phyloP scores from a whole-genome alignment of 2,888 invertebrate species.

The Xestia rhomboidea region DNA sequence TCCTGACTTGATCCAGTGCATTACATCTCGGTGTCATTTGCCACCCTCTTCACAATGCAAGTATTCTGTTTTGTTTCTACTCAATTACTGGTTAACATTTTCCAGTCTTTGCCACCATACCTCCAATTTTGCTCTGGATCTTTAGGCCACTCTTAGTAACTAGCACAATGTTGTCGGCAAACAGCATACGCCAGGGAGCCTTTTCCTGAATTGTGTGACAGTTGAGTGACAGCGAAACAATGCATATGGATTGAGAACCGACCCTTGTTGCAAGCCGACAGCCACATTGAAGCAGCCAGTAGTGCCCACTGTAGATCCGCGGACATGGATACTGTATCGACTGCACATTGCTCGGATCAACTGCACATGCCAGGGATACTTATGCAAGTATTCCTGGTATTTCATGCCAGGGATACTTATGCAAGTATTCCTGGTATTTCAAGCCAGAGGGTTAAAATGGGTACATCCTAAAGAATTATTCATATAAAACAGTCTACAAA shows the following conservation, averaged over 20 bases:
- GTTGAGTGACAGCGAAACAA: neutral
- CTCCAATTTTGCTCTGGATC: neutral
- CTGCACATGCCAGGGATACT: neutral
- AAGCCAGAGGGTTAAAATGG: neutral
- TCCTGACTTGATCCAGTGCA: neutral
- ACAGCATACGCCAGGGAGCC: neutral
- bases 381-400: neutral
- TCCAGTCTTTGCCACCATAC: neutral
- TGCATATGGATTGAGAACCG: neutral
- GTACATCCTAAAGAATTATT: neutral
- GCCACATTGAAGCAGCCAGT: neutral
- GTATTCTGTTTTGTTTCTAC: neutral
- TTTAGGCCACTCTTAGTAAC: neutral
- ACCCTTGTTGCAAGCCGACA: neutral
- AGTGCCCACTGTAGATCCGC: neutral
- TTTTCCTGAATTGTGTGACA: neutral
- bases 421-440: neutral
- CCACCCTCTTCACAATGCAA: neutral
- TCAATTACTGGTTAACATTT: neutral
- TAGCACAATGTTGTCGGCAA: neutral
- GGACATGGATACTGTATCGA: neutral
- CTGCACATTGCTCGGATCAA: neutral
- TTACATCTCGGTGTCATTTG: neutral
- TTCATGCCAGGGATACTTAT: too few relatives aligned
- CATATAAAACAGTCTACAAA: neutral